Base-by-base conservation (phyloP, 1,140 invertebrate species). In the Euwallacea fornicatus region DNA sequence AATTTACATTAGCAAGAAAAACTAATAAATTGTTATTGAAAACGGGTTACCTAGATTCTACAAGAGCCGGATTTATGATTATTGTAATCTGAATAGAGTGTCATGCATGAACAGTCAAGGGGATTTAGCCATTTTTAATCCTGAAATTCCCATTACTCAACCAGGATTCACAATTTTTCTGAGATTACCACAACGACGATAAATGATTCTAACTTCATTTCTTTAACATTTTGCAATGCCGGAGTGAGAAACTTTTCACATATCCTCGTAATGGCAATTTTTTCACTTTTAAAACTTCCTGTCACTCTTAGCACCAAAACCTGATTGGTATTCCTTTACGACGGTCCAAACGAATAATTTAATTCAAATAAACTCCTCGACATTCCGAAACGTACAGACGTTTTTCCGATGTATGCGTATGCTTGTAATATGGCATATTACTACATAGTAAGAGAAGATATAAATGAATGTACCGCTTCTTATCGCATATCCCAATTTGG, bases 361-460 rank as follows among this genome's bases (percentile, higher is more conserved):
- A 66, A 66, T 66, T 58, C 65, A 41, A 46, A 66, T 66, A 66
- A 66, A 66, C 43, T 66, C 65, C 42, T 58, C 11, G 43, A 41
- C 65, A 58, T 66, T 43, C 65, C 63, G 50, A 65, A 54, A 65
- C 63, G 63, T 65, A 58, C 65, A 7, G 16, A 33, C 65, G 65
- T 66, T 66, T 66, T 66, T 58, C 65, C 65, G 55, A 66, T 58
- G 65, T 66, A 54, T 66, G 42, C 58, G 43, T 66, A 56, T 66
- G 65, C 65, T 58, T 66, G 54, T 66, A 66, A 66, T 66, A 58
- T 66, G 42, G 33, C 65, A 54, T 65, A 65, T 65, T 65, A 65
- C 47, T 54, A 65, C 63, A 65, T 65, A 43, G 63, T 65, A 65
- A 65, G 46, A 65, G 46, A 4, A 44, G 21, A 42, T 63, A 63